Evolutionary conservation across 2,888 invertebrate species (phyloP).

Genomic region (Teleogryllus oceanicus): DNA sequence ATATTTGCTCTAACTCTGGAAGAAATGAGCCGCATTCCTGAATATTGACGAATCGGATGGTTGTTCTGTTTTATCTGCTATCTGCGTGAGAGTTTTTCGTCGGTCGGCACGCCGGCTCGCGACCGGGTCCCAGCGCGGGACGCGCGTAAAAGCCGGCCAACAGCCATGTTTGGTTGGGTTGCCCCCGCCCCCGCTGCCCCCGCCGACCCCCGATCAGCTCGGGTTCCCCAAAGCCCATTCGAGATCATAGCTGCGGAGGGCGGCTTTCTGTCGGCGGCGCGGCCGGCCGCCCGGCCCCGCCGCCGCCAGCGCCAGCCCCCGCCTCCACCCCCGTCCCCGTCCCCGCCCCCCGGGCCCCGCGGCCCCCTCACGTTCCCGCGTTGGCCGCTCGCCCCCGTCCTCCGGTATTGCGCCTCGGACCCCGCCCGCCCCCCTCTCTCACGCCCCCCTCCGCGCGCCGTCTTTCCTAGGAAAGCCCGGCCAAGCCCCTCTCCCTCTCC

Average conservation of each 20-base stretch:
- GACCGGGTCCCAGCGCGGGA: background rate
- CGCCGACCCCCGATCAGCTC: no score
- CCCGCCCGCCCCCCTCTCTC: no score
- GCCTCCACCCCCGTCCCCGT: background rate
- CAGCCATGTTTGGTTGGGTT: slow-evolving; percentile 29
- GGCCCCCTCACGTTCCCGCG: background rate
- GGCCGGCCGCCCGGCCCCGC: background rate
- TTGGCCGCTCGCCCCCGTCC: background rate
- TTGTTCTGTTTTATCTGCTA: background rate
- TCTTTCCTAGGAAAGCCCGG: no score
- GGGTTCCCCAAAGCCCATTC: slow-evolving; percentile 30
- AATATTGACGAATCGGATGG: background rate
- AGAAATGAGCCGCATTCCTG: background rate
- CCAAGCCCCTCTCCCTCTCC: no score
- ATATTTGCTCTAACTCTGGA: background rate
- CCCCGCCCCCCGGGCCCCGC: background rate
- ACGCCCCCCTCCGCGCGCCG: no score
- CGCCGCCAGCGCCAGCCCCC: background rate
- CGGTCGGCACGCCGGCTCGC: background rate
- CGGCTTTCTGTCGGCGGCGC: background rate
- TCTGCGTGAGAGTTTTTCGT: slow-evolving; percentile 5
- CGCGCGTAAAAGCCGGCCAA: slow-evolving; percentile 12
- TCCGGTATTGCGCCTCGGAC: background rate
- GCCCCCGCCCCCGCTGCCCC: no score
- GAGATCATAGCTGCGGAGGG: slow-evolving; percentile 10